Conservation (phyloP, 2,113 vertebrate species). For the Chamaea fasciata region DNA sequence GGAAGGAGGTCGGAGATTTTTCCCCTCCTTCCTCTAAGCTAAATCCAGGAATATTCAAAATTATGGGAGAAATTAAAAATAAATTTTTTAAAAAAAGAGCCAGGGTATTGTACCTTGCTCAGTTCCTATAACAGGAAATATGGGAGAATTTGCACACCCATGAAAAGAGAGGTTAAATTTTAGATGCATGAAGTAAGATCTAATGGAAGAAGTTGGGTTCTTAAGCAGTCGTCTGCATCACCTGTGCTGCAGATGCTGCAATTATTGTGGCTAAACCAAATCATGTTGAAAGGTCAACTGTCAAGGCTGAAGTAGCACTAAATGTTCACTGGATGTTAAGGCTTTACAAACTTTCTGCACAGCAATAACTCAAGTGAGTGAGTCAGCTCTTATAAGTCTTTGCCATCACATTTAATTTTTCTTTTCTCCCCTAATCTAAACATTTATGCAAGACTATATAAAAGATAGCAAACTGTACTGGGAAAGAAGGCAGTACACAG, state of each 20-base stretch:
- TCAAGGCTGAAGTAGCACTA: conserved; percentile 74
- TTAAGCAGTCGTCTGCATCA: conserved; percentile 41
- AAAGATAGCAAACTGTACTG: conserved; percentile 49
- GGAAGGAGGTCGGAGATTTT: conserved; percentile 33
- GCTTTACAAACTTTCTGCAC: conserved; percentile 69
- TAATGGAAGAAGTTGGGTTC: conserved; percentile 60
- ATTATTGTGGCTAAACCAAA: conserved; percentile 61
- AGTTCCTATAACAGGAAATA: conserved; percentile 48
- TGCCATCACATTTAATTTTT: conserved; percentile 58
- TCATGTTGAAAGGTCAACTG: conserved; percentile 75
- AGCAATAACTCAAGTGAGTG: conserved; percentile 70
- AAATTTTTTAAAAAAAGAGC: not conserved
- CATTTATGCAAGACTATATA: conserved; percentile 65
- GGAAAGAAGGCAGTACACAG: conserved; percentile 41
- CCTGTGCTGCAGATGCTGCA: conserved; percentile 63
- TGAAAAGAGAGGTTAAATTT: conserved; percentile 11
- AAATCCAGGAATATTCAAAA: conserved; percentile 61
- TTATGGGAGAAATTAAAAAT: conserved; percentile 13
- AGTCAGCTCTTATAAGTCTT: conserved; percentile 66
- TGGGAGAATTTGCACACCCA: conserved; percentile 39
- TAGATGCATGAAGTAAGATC: conserved; percentile 46
- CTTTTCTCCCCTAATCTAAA: conserved; percentile 61
- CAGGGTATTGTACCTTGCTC: conserved; percentile 2
- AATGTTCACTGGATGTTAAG: conserved; percentile 66
- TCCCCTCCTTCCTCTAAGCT: not conserved